These are phyloP conservation scores for Eupristina koningsbergeri DNA, from an alignment of 1,140 invertebrate genomes.

Conservation along the genomic window DNA sequence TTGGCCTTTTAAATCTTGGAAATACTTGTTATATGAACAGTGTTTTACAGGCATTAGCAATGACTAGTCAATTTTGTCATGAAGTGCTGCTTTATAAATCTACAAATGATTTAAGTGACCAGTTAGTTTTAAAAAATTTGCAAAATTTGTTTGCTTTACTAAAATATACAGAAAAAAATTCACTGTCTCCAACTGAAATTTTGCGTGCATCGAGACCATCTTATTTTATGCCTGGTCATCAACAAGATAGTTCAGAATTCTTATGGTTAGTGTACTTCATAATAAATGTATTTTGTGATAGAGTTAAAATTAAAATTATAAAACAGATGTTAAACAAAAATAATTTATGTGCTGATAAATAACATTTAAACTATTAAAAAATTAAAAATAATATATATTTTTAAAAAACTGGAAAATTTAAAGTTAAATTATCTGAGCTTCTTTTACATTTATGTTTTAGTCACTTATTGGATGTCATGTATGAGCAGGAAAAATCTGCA, in stretches of 20 bases:
- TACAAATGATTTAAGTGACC: slow-evolving; percentile 57
- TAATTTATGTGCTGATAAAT: too few species aligned
- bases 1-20: slow-evolving; percentile 87
- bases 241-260: slow-evolving; percentile 92
- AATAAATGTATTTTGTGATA: not conserved
- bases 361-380: too few species aligned
- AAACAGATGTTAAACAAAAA: not conserved
- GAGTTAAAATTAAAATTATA: not conserved
- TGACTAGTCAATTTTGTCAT: slow-evolving; percentile 83
- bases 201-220: slow-evolving; percentile 79
- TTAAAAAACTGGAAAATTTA: too few species aligned
- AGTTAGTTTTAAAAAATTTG: slow-evolving; percentile 78
- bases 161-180: slow-evolving; percentile 78
- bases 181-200: slow-evolving; percentile 81
- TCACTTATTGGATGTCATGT: slow-evolving; percentile 80
- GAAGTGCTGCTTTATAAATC: slow-evolving; percentile 64
- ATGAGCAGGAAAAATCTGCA: slow-evolving; percentile 79
- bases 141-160: slow-evolving; percentile 84
- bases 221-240: slow-evolving; percentile 83
- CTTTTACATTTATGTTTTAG: slow-evolving; percentile 52
- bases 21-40: slow-evolving; percentile 93
- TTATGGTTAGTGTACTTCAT: slow-evolving; percentile 79
- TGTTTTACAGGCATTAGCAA: slow-evolving; percentile 85
- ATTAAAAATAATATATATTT: too few species aligned
- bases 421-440: not conserved